phyloP scores from a whole-genome alignment of 2,888 invertebrate species.

The Coelinius sp. region DNA sequence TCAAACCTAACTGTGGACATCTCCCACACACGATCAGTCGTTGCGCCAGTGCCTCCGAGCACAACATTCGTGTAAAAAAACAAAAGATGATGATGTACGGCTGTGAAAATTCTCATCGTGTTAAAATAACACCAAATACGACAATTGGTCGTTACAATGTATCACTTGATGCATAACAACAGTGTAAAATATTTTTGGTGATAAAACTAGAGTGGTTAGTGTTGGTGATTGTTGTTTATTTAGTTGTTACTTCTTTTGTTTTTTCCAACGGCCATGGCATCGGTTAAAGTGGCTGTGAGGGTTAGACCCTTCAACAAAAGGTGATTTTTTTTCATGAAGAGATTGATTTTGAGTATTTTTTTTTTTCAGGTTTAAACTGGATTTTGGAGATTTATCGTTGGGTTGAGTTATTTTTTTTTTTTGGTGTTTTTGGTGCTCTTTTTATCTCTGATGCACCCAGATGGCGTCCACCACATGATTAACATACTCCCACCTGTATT shows the following conservation, averaged over 20 bases:
- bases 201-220: conserved; percentile 18
- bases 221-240: not conserved
- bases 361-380: not conserved
- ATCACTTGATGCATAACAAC: not conserved
- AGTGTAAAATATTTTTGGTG: conserved; percentile 11
- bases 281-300: conserved; percentile 92
- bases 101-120: not conserved
- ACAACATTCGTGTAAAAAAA: not conserved
- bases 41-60: not conserved
- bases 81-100: not conserved
- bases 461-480: not conserved
- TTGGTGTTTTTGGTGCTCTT: not conserved
- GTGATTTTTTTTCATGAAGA: conserved; percentile 69
- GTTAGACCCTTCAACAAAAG: conserved; percentile 92
- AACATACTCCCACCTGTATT: conserved; percentile 7
- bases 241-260: not conserved
- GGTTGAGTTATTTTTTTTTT: too few species aligned
- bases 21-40: not conserved
- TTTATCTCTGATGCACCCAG: not conserved
- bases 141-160: not conserved
- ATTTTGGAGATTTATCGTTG: not conserved
- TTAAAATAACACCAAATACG: not conserved
- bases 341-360: conserved; percentile 8
- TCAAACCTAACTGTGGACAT: too few species aligned
- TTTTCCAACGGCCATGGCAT: conserved; percentile 78